Conservation (phyloP, 92 coral and sea anemone species). For the Bergia puertoricense region DNA sequence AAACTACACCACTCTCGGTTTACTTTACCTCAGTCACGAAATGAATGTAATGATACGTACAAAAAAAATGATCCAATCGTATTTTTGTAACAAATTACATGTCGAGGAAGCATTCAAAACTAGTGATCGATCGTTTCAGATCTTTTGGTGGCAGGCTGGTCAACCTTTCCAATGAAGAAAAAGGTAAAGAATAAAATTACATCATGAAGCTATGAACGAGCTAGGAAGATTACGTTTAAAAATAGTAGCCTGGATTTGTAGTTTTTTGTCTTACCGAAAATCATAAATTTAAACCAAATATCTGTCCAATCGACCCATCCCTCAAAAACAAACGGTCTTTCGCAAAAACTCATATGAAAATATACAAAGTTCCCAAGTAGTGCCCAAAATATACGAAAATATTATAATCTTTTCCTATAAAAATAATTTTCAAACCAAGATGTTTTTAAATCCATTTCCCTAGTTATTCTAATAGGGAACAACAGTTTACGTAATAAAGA, state of each 20-base stretch:
- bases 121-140: too few relatives aligned
- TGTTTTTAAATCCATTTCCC: not conserved
- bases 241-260: not conserved
- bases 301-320: not conserved
- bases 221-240: too few relatives aligned
- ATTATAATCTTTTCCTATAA: too few relatives aligned
- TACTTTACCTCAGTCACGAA: not conserved
- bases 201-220: too few relatives aligned
- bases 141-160: too few relatives aligned
- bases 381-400: not conserved
- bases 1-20: not conserved
- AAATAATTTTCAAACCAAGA: not conserved
- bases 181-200: too few relatives aligned
- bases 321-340: not conserved
- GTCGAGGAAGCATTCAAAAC: too few relatives aligned
- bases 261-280: not conserved
- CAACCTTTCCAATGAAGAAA: too few relatives aligned
- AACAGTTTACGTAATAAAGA: not conserved
- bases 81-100: too few relatives aligned
- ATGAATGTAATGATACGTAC: not conserved
- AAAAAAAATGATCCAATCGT: too few relatives aligned
- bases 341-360: not conserved
- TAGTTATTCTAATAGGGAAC: not conserved
- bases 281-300: not conserved
- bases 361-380: not conserved